Percentiles rank a stretch among this genome's conserved stretches.
These are phyloP conservation scores for Himalopsyche tibetana DNA, from an alignment of 2,888 invertebrate species.

Conservation along the genomic window DNA sequence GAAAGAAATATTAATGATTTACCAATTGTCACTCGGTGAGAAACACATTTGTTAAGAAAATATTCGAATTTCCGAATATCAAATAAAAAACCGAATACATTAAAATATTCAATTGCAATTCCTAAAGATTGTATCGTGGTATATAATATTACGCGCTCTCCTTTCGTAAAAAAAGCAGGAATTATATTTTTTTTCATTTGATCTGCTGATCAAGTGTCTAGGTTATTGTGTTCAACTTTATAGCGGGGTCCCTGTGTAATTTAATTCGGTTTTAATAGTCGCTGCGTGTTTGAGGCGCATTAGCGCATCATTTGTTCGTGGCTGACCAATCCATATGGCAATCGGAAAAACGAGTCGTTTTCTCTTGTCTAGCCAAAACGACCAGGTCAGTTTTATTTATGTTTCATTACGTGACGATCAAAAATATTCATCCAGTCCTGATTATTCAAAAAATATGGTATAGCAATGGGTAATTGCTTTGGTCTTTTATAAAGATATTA, in stretches of 20 bases:
- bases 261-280: slow-evolving; percentile 66
- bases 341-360: slow-evolving; percentile 32
- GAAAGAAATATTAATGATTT: too few species aligned
- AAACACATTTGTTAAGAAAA: too few species aligned
- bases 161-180: too few species aligned
- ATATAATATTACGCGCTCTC: too few species aligned
- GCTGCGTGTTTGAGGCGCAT: slow-evolving; percentile 63
- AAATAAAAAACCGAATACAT: too few species aligned
- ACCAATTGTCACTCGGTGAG: too few species aligned
- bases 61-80: too few species aligned
- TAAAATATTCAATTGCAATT: too few species aligned
- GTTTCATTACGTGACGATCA: not conserved
- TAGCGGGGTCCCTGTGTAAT: slow-evolving; percentile 31
- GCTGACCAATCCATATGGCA: slow-evolving; percentile 35
- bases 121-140: too few species aligned
- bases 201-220: slow-evolving; percentile 18
- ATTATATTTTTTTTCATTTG: not conserved
- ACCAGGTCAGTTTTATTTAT: not conserved
- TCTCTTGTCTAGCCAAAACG: slow-evolving; percentile 6
- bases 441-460: too few species aligned
- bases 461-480: too few species aligned
- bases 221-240: not conserved
- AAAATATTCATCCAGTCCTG: not conserved
- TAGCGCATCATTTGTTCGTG: slow-evolving; percentile 57
- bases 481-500: too few species aligned